Evolutionary conservation across 2,888 invertebrate genomes (phyloP).

Genomic region (Linnaemya tessellans): DNA sequence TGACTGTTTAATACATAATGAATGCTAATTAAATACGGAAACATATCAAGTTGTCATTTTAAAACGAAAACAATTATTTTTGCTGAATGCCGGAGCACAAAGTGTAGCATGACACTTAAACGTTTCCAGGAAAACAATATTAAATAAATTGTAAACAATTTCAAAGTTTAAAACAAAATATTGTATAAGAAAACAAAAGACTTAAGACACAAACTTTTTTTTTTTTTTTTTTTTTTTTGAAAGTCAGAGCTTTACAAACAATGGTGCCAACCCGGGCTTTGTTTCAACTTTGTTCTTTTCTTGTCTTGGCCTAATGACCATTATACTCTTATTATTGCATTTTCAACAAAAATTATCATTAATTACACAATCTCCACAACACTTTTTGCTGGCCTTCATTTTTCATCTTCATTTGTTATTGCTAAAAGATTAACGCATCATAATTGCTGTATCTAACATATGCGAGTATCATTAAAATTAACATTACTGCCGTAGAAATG

Average conservation of each 20-base stretch:
- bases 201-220: slow-evolving; percentile 26
- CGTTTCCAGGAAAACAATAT: slow-evolving; percentile 45
- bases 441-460: slow-evolving; percentile 70
- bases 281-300: neutral
- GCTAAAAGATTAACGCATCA: slow-evolving; percentile 70
- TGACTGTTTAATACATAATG: slow-evolving; percentile 18
- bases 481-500: slow-evolving; percentile 69
- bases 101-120: slow-evolving; percentile 20
- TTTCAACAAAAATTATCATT: slow-evolving; percentile 37
- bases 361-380: slow-evolving; percentile 44
- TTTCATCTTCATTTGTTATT: slow-evolving; percentile 49
- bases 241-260: neutral
- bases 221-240: neutral
- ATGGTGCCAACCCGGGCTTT: too few relatives aligned
- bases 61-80: slow-evolving; percentile 6
- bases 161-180: neutral
- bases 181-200: slow-evolving; percentile 25
- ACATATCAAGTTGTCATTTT: slow-evolving; percentile 35
- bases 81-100: neutral
- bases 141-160: slow-evolving; percentile 27
- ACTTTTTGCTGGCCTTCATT: slow-evolving; percentile 6
- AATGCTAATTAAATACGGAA: slow-evolving; percentile 31
- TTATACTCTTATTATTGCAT: slow-evolving; percentile 39
- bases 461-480: slow-evolving; percentile 69
- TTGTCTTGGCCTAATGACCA: neutral